Evolutionary conservation across 2,888 invertebrate genomes (phyloP), one percentile per base, ranked within the genome.

Genomic region (Hypselothyrea guttata): DNA sequence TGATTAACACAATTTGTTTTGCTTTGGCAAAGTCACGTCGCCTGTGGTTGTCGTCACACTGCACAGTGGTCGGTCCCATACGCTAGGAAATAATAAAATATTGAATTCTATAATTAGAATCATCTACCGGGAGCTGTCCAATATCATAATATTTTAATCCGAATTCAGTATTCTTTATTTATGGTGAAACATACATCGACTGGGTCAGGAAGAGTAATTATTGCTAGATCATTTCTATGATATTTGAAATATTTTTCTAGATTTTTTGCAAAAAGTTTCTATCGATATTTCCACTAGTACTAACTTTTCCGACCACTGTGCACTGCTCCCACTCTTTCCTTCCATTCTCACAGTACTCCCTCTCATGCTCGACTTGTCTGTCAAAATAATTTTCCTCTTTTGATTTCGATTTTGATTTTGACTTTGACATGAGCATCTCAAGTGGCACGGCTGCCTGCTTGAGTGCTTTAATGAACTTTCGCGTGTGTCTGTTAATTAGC

Each of bases 1-100:
- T 74, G 68, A 74, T 74, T 74, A 74, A 74, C 64, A 67, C 68
- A 74, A 74, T 71, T 71, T 64, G 71, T 52, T 60, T 59, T 63
- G 71, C 71, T 62, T 68, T 48, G 63, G 57, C 49, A 65, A 71
- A 67, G 69, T 71, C 68, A 68, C 71, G 68, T 71, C 49, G 53
- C 40, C 38, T 59, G 16, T 34, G 18, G 13, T 35, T 31, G 34
- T 49, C 38, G 40, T 59, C 27, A 31, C 18, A 15, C 37, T 44
- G 9, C 9, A 15, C 44, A 15, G 16, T 16, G 16, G 12, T 9
- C 9, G 12, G 0, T 12, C 0, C 2, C 2, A n/a, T n/a, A n/a
- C n/a, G n/a, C n/a, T n/a, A n/a, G n/a, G n/a, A n/a, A n/a, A n/a
- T n/a, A n/a, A n/a, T n/a, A n/a, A n/a, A n/a, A n/a, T n/a, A n/a